Conservation (phyloP, 2,888 invertebrate species). For the Pristionchus exspectatus region DNA sequence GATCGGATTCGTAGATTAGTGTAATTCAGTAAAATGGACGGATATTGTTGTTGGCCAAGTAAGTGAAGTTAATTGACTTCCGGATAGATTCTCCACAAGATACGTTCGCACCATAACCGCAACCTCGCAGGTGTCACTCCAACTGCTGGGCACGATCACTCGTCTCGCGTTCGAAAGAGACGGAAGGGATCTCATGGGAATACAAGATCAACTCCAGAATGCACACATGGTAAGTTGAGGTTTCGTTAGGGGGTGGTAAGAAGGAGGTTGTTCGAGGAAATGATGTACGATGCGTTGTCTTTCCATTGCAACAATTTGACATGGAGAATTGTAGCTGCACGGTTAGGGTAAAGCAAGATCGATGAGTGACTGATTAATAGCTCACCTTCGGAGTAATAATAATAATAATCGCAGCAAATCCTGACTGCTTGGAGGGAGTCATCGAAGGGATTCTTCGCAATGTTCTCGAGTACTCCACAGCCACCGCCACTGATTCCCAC, state of each 20-base stretch:
- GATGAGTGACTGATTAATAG: background rate
- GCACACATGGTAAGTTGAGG: constrained; percentile 65
- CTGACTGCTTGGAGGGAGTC: constrained; percentile 63
- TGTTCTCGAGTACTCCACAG: constrained; percentile 67
- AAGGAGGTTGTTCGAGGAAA: too few relatives aligned
- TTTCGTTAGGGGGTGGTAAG: background rate
- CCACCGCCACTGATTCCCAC: constrained; percentile 71
- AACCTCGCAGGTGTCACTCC: constrained; percentile 62
- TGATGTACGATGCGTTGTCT: background rate
- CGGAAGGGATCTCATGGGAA: constrained; percentile 62
- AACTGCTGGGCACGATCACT: constrained; percentile 69
- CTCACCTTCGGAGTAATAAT: background rate
- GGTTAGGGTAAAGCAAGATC: background rate
- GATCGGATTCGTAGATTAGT: too few relatives aligned
- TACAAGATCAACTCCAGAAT: constrained; percentile 64
- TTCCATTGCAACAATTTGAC: constrained; percentile 24
- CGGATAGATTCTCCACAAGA: background rate
- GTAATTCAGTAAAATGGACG: too few relatives aligned
- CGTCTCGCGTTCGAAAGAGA: constrained; percentile 70
- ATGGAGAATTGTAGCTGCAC: background rate
- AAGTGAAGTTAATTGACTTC: too few relatives aligned
- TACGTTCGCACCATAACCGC: background rate
- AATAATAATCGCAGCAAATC: constrained; percentile 56
- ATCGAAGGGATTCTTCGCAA: constrained; percentile 69
- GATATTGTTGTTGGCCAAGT: too few relatives aligned